Evolutionary conservation across 2,113 vertebrate genomes (phyloP).

Genomic region (Eleginops maclovinus): DNA sequence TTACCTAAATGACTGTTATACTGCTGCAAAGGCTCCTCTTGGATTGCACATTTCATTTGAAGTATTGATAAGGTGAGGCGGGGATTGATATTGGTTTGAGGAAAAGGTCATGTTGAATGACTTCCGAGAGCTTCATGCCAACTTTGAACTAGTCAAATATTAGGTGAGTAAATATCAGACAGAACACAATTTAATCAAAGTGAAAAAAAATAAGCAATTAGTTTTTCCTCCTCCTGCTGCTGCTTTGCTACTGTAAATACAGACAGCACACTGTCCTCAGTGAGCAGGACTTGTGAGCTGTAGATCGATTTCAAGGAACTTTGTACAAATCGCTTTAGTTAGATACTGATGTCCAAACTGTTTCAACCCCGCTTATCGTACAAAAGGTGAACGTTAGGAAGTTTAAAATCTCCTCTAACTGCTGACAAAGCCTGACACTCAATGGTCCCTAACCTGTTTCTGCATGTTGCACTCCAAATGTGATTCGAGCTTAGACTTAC

Average conservation of each 20-base stretch:
- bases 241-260: neutral
- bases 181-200: conserved; percentile 50
- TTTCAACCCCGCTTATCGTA: neutral
- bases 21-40: conserved; percentile 27
- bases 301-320: neutral
- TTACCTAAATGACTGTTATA: conserved; percentile 21
- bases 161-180: conserved; percentile 54
- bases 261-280: neutral
- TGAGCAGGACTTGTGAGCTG: neutral
- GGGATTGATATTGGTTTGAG: conserved; percentile 71
- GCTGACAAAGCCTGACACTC: conserved; percentile 18
- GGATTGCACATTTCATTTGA: conserved; percentile 49
- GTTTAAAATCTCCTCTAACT: conserved; percentile 2
- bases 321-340: conserved; percentile 7
- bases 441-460: neutral
- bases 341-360: neutral
- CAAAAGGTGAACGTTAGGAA: conserved; percentile 4
- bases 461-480: neutral
- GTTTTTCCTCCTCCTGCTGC: neutral
- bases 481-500: neutral
- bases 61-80: conserved; percentile 76
- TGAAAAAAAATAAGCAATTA: conserved; percentile 56
- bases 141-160: conserved; percentile 53
- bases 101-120: conserved; percentile 81
- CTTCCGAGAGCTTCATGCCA: conserved; percentile 56